A percentile compares a stretch with the other conserved stretches of the same genome.
Conservation (phyloP, 2,888 invertebrate genomes). For the Lasioglossum marginatum region DNA sequence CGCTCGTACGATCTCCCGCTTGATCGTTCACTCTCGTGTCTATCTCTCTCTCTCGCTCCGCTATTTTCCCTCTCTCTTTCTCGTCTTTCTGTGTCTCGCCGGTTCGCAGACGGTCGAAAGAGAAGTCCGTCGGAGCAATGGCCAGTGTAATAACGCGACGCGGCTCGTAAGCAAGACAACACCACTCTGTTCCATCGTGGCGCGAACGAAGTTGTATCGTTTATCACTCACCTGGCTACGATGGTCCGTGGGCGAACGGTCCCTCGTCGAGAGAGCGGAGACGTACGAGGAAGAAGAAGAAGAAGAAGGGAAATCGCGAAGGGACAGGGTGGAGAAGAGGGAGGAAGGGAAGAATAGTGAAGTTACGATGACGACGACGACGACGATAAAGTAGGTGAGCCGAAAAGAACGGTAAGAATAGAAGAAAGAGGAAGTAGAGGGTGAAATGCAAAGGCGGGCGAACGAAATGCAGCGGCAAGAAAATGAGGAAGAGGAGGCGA, state of each 20-base stretch:
- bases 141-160: conserved; percentile 61
- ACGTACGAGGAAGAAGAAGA: conserved; percentile 24
- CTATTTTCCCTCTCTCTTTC: conserved; percentile 2
- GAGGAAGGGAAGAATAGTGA: conserved; percentile 55
- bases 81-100: conserved; percentile 30
- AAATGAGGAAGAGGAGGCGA: conserved; percentile 22
- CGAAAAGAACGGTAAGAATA: conserved; percentile 33
- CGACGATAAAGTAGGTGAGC: conserved; percentile 36
- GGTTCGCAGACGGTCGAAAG: conserved; percentile 32
- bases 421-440: conserved; percentile 45
- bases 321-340: conserved; percentile 12
- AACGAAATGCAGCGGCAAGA: conserved; percentile 47
- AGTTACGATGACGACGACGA: neutral
- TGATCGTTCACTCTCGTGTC: conserved; percentile 1
- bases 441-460: conserved; percentile 26
- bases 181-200: conserved; percentile 56
- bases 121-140: conserved; percentile 57
- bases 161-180: conserved; percentile 31
- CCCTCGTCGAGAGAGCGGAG: conserved; percentile 71
- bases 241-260: conserved; percentile 74
- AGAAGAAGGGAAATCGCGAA: conserved; percentile 16
- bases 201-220: conserved; percentile 79
- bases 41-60: conserved; percentile 14
- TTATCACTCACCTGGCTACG: conserved; percentile 81
- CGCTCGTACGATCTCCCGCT: conserved; percentile 20